phyloP scores from a whole-genome alignment of 2,113 vertebrate species.

The Trachemys scripta region DNA sequence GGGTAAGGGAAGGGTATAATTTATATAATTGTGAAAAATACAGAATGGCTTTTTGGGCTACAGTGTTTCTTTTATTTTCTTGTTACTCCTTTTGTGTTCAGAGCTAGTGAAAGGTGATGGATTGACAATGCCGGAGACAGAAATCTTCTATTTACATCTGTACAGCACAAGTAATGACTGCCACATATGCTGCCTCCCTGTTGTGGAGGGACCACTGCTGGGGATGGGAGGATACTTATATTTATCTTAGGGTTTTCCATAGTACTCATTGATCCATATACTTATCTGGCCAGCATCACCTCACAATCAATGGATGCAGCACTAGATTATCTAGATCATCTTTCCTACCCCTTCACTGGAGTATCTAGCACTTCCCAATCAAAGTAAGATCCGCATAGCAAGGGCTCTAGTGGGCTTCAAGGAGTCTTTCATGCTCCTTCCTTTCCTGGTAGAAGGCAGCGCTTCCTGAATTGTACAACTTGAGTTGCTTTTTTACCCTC shows the following conservation, averaged over 20 bases:
- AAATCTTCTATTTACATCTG: slow-evolving; percentile 46
- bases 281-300: not conserved
- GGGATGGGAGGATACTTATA: not conserved
- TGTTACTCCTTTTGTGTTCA: slow-evolving; percentile 52
- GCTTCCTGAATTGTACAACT: not conserved
- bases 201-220: not conserved
- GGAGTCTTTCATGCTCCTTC: not conserved
- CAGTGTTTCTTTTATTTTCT: slow-evolving; percentile 59
- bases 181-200: not conserved
- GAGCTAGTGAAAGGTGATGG: slow-evolving; percentile 24
- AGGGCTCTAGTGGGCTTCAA: fast-evolving
- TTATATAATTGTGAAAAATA: slow-evolving; percentile 49
- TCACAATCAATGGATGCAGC: not conserved
- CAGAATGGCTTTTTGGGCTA: slow-evolving; percentile 53
- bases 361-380: not conserved
- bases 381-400: not conserved
- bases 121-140: slow-evolving; percentile 15
- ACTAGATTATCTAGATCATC: not conserved
- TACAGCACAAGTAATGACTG: not conserved
- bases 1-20: slow-evolving; percentile 59
- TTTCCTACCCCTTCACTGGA: not conserved
- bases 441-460: not conserved
- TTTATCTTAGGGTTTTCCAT: not conserved
- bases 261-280: not conserved
- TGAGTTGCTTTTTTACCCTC: not conserved